Evolutionary conservation across 2,113 vertebrate species (phyloP).

Genomic region (Strix uralensis): DNA sequence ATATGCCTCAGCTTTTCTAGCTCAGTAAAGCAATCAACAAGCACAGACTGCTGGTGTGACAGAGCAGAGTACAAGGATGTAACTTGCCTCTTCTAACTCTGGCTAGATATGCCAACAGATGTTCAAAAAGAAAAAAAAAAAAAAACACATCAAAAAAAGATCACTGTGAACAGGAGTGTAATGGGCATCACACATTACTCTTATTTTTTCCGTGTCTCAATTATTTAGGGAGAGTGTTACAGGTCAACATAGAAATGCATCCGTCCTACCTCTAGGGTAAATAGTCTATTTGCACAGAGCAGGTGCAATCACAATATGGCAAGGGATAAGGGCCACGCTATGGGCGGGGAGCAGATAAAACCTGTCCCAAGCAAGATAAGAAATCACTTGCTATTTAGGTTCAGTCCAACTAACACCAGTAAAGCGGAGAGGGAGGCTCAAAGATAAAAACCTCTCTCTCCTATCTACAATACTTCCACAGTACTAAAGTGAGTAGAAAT

Average conservation of each 20-base stretch:
- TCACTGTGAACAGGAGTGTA: neutral
- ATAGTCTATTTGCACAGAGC: neutral
- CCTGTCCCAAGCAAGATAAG: neutral
- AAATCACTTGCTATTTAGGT: neutral
- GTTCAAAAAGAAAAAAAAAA: neutral
- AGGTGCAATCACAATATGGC: neutral
- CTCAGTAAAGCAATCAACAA: neutral
- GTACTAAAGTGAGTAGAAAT: neutral
- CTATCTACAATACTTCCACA: neutral
- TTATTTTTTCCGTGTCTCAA: neutral
- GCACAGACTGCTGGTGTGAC: neutral
- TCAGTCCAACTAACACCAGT: neutral
- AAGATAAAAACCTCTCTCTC: neutral
- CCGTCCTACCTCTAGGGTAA: slow-evolving; percentile 5
- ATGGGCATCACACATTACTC: neutral
- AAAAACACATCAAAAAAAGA: neutral
- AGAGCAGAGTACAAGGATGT: neutral
- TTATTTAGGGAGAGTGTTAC: neutral
- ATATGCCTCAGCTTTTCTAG: neutral
- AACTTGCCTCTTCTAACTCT: neutral
- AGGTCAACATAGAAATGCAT: neutral
- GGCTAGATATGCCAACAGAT: neutral
- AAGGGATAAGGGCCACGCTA: neutral
- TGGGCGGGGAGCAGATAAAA: neutral
- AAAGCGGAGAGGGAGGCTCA: neutral